Percentiles rank a stretch among this genome's conserved stretches.
phyloP scores from a whole-genome alignment of 1,140 invertebrate genomes.

The Anoplolepis gracilipes region DNA sequence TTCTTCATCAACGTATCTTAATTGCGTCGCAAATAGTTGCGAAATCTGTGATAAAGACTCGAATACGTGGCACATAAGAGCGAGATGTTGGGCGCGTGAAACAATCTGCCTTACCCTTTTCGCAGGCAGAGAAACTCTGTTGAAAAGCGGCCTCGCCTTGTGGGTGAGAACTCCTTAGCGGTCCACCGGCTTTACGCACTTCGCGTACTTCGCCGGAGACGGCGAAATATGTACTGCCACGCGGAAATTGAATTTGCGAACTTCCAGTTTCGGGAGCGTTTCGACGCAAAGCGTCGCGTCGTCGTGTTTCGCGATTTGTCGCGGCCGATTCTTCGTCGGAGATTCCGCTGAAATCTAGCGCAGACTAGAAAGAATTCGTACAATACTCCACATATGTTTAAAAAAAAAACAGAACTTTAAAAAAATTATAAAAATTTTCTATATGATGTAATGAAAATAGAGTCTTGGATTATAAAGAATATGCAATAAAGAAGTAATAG shows the following conservation, averaged over 20 bases:
- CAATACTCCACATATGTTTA: too few relatives aligned
- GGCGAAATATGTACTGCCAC: conserved; percentile 71
- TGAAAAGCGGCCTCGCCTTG: conserved; percentile 53
- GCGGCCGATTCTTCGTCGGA: background rate
- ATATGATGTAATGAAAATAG: background rate
- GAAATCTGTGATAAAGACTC: conserved; percentile 11
- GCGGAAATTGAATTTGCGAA: conserved; percentile 75
- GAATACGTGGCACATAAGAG: background rate
- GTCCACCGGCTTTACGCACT: conserved; percentile 68
- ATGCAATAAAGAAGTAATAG: background rate
- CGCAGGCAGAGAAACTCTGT: conserved; percentile 36
- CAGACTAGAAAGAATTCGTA: background rate
- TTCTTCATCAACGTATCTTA: conserved; percentile 18
- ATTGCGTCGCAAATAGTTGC: background rate
- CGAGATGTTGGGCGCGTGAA: conserved; percentile 22
- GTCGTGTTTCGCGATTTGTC: conserved; percentile 34
- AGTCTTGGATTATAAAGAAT: background rate
- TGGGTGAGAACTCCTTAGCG: conserved; percentile 70
- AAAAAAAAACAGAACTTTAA: background rate
- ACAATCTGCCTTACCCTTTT: conserved; percentile 36
- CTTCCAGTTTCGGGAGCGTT: conserved; percentile 56
- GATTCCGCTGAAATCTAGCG: background rate
- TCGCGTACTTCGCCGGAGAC: conserved; percentile 59
- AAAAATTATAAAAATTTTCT: background rate
- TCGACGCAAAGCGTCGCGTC: conserved; percentile 7